Evolutionary conservation across 2,888 invertebrate species (phyloP), one percentile per base, ranked within the genome.

Genomic region (Caenorhabditis afra): DNA sequence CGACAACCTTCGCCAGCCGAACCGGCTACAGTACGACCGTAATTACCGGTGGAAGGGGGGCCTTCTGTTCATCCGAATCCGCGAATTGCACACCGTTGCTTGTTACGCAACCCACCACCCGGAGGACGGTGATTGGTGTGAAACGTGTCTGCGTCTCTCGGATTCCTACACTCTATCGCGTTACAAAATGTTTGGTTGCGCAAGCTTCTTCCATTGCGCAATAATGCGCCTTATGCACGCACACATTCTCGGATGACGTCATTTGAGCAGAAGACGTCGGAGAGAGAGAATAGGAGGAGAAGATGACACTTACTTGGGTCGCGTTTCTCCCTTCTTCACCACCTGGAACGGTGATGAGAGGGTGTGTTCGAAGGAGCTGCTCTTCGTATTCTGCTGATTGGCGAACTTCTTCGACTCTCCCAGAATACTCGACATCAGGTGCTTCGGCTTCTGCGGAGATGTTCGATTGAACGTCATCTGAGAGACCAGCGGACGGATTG

Each of bases 311-410:
- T 16, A 81, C 81, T 74, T 73, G 35, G 61, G 59, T 29, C 64
- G 44, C 1, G 68, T 50, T 11, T 71, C 62, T 37, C 65, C 75
- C 44, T 78, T 74, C 75, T 81, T 82, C 52, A 85, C 85, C 39
- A 81, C 77, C 59, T 82, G 80, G 79, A 85, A 85, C n/a, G 82
- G 74, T 3, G 83, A 83, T 1, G 64, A 75, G 8, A 61, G 73
- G 11, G 78, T 76, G 76, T 85, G 85, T 39, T 84, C 75, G 67
- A 83, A 79, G 5, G 44, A 50, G 35, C 7, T 29, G 29, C 29
- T 29, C 29, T 35, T 49, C 12, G 68, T 23, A 29, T 61, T 65
- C 44, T 68, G 52, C 29, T 14, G 29, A 22, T 76, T 64, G 3
- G 41, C 18, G 23, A n/a, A 35, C 12, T 41, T 59, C 16, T 52